Conservation (phyloP, 2,113 vertebrate genomes). For the Chamaea fasciata region DNA sequence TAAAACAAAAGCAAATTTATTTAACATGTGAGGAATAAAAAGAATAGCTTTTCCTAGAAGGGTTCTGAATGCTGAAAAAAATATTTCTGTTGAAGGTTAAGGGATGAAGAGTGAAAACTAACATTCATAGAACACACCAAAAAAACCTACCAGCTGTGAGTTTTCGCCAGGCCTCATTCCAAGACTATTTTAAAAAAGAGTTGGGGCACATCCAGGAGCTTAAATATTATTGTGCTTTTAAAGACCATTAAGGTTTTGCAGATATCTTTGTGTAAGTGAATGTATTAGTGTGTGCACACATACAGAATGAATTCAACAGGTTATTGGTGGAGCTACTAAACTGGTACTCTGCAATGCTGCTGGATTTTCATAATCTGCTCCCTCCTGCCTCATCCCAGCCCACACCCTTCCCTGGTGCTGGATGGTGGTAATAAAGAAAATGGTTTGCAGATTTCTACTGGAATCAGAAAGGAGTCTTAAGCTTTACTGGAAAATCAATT, state of each 20-base stretch:
- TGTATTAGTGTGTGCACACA: not conserved
- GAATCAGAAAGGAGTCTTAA: constrained; percentile 33
- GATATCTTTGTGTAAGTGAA: not conserved
- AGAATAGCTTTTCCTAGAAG: not conserved
- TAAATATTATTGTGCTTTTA: not conserved
- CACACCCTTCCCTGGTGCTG: not conserved
- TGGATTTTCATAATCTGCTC: constrained; percentile 37
- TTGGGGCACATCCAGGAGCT: not conserved
- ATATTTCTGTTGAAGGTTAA: not conserved
- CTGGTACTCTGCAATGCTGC: not conserved
- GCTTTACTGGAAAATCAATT: constrained; percentile 69
- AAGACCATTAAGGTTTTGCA: not conserved
- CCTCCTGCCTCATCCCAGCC: not conserved
- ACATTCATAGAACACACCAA: not conserved
- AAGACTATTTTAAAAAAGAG: not conserved
- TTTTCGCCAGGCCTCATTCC: not conserved
- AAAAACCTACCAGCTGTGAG: not conserved
- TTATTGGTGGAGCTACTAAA: not conserved
- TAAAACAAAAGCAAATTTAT: not conserved
- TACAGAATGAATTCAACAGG: not conserved
- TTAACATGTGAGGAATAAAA: not conserved
- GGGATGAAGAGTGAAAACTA: not conserved
- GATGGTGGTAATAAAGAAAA: constrained; percentile 2
- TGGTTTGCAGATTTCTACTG: constrained; percentile 10
- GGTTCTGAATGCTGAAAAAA: not conserved